A percentile compares a stretch with the other conserved stretches of the same genome.
These are phyloP conservation scores for Montipora foliosa DNA, from an alignment of 64 coral and sea anemone species.

Conservation along the genomic window DNA sequence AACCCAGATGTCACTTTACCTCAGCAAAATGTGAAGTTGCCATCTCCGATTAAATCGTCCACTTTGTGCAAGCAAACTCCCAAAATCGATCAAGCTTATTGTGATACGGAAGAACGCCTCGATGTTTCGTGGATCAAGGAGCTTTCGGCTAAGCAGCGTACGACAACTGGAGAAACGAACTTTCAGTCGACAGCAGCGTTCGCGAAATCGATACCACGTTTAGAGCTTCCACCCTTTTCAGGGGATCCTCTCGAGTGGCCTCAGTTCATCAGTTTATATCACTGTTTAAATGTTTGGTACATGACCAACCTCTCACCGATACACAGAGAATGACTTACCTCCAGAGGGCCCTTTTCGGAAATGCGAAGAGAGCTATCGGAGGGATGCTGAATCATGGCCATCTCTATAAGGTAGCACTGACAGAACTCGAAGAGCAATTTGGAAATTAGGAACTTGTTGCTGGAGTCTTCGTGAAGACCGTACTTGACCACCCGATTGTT, in stretches of 20 bases:
- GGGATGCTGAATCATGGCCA: constrained; percentile 73
- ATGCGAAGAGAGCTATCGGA: constrained; percentile 61
- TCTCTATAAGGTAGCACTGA: constrained; percentile 59
- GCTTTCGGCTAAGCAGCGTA: not conserved
- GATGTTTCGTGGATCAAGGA: constrained; percentile 38
- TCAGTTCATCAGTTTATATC: constrained; percentile 68
- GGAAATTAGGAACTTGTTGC: not conserved
- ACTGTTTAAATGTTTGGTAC: constrained; percentile 61
- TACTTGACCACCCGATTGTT: no score
- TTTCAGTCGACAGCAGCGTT: not conserved
- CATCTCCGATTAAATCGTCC: not conserved
- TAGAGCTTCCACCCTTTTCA: constrained; percentile 61
- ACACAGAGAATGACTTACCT: constrained; percentile 69
- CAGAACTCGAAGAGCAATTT: constrained; percentile 67
- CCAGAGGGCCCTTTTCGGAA: constrained; percentile 27
- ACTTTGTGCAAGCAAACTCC: not conserved
- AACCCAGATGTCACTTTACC: not conserved
- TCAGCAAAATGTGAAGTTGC: constrained; percentile 5
- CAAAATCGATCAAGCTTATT: not conserved
- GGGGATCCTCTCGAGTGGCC: constrained; percentile 70
- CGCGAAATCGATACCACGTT: constrained; percentile 31
- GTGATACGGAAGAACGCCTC: constrained; percentile 9
- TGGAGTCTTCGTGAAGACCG: no score
- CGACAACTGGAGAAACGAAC: not conserved
- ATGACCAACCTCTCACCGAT: constrained; percentile 69